These are phyloP conservation scores for Ectropis crepuscularia DNA, from an alignment of 2,888 invertebrate species.

Conservation along the genomic window DNA sequence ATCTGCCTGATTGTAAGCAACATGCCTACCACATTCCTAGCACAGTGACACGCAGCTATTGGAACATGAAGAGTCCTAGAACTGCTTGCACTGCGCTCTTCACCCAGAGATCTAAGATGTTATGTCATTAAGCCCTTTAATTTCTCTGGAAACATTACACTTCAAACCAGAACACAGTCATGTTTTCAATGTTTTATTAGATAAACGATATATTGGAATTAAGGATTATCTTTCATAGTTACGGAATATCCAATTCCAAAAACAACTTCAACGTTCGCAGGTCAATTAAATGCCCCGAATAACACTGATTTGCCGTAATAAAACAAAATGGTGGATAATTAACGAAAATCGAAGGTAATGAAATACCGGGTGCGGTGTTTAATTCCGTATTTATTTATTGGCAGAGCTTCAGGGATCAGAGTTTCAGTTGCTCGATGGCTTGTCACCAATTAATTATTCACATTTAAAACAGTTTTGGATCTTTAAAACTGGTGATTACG, in stretches of 20 bases:
- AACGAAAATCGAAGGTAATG: slow-evolving; percentile 26
- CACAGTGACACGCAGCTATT: too few relatives aligned
- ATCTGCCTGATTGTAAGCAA: too few relatives aligned
- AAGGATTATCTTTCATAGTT: not conserved
- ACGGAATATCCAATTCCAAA: not conserved
- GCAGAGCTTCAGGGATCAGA: slow-evolving; percentile 12
- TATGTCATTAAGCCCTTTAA: too few relatives aligned
- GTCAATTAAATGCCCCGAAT: slow-evolving; percentile 15
- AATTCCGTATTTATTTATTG: slow-evolving; percentile 23
- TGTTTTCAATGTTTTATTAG: too few relatives aligned
- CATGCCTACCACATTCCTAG: too few relatives aligned
- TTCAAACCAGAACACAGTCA: too few relatives aligned
- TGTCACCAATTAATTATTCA: slow-evolving; percentile 11
- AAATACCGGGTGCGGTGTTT: slow-evolving; percentile 17
- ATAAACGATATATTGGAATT: not conserved
- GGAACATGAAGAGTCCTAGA: too few relatives aligned
- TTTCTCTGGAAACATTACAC: too few relatives aligned
- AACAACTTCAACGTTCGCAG: slow-evolving; percentile 4
- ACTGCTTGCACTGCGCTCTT: too few relatives aligned
- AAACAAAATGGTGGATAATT: slow-evolving; percentile 22
- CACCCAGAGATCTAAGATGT: too few relatives aligned
- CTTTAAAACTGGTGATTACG: too few relatives aligned
- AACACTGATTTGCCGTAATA: slow-evolving; percentile 9
- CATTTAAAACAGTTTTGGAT: not conserved
- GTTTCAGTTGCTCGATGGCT: slow-evolving; percentile 17